phyloP scores from a whole-genome alignment of 2,888 invertebrate genomes.

The Carterocephalus palaemon region DNA sequence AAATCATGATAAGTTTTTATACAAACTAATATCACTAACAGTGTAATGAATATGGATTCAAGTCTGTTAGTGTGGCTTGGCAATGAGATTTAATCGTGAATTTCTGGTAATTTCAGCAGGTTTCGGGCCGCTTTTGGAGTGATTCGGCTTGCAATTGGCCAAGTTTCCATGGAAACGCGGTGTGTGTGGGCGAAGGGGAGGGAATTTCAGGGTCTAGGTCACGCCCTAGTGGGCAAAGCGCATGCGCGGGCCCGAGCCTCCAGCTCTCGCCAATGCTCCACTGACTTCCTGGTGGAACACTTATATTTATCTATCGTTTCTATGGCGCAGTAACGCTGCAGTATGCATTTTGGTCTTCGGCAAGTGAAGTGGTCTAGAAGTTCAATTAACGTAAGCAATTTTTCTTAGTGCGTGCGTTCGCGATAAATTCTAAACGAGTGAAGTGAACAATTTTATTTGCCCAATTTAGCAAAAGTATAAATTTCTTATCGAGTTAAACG shows the following conservation, averaged over 20 bases:
- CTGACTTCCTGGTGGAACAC: constrained; percentile 49
- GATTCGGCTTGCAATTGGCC: constrained; percentile 42
- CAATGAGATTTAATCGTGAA: background rate
- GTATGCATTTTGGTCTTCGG: constrained; percentile 24
- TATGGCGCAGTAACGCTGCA: too few relatives aligned
- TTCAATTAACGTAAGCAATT: too few relatives aligned
- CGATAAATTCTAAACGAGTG: too few relatives aligned
- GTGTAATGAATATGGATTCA: background rate
- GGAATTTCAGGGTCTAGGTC: constrained; percentile 78
- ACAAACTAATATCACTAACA: too few relatives aligned
- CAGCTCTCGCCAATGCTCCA: constrained; percentile 52
- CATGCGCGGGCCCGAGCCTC: constrained; percentile 58
- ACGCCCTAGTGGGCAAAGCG: constrained; percentile 65
- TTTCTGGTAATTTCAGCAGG: constrained; percentile 31
- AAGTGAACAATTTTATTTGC: too few relatives aligned
- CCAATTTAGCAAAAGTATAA: too few relatives aligned
- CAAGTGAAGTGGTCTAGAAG: too few relatives aligned
- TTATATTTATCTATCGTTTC: too few relatives aligned
- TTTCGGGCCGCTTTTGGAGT: too few relatives aligned
- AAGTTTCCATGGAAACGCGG: constrained; percentile 59
- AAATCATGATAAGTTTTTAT: too few relatives aligned
- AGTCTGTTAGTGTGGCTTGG: background rate
- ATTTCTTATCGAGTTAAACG: too few relatives aligned
- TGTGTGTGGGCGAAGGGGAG: constrained; percentile 69
- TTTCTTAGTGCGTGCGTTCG: too few relatives aligned